A percentile compares a stretch with the other conserved stretches of the same genome.
Conservation (phyloP, 2,797 vertebrate genomes). For the Artibeus jamaicensis region DNA sequence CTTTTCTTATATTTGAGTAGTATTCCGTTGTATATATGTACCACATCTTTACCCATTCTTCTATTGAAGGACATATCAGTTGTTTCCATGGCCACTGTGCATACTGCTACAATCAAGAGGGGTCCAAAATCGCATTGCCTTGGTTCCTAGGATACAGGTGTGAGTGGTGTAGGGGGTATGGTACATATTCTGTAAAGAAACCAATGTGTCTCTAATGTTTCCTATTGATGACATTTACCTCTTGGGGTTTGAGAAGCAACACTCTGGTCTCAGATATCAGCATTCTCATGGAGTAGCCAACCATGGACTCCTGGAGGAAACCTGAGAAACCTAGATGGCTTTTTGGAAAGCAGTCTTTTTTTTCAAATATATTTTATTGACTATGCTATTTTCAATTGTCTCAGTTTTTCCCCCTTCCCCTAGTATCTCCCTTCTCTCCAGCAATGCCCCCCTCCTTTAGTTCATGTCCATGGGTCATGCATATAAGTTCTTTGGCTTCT, state of each 20-base stretch:
- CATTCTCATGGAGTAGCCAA: background rate
- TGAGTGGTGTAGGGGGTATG: background rate
- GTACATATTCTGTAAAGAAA: background rate
- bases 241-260: accelerated
- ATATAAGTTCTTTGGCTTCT: no score
- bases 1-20: background rate
- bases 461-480: no score
- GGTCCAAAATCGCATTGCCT: background rate
- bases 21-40: background rate
- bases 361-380: no score
- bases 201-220: background rate
- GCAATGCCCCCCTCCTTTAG: no score
- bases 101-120: background rate
- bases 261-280: background rate
- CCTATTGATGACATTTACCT: background rate
- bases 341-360: background rate
- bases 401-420: no score
- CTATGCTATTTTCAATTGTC: no score
- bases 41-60: background rate
- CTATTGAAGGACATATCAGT: background rate
- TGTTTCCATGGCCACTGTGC: background rate
- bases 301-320: background rate
- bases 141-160: background rate
- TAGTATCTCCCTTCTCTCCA: no score
- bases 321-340: background rate